Base-by-base conservation (phyloP, 2,113 vertebrate genomes). In the Halichoerus grypus region DNA sequence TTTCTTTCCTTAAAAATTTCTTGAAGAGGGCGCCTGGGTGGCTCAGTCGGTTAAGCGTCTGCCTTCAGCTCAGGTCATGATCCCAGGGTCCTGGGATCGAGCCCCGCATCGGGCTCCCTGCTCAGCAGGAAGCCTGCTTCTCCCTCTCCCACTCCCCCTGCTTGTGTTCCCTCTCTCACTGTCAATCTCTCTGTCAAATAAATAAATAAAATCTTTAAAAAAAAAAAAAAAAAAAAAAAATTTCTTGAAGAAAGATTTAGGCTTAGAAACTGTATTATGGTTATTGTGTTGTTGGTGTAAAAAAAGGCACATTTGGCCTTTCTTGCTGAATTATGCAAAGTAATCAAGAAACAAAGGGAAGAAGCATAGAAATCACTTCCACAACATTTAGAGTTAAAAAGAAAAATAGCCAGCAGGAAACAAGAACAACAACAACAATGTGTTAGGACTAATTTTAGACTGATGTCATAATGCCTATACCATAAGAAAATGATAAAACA, bases 321-420 rank as follows among this genome's bases (percentile, higher is more conserved):
- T 79, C 42, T 87, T 61, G 22, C 14, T 93, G 61, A 92, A 69
- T 96, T 87, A 77, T 96, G 24, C 74, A 77, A 89, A 91, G 26
- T 61, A 51, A 76, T 92, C 28, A 46, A 88, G 80, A 97, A 87
- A 74, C 67, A 96, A 76, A 88, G 28, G 19, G n/a, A 67, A 93
- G 26, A 72, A 77, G 9, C 21, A 77, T n/a, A 71, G 88, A 91
- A 72, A 90, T 4, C 13, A 88, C 28, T 77, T 91, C 71, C 9
- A 4, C 28, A 74, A 28, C 31, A 67, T 55, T 80, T 33, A 69
- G 80, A 86, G 16, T 67, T 95, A 61, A 91, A 92, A n/a, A 92
- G 71, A 79, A 81, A 91, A 76, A 71, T 22, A 85, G 42, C 28
- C 49, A 36, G 7, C 36, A 74, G 42, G 28, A 91, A 83, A 79